These are phyloP conservation scores for Dicyrtoma fusca DNA, from an alignment of 2,888 invertebrate genomes.

Conservation along the genomic window DNA sequence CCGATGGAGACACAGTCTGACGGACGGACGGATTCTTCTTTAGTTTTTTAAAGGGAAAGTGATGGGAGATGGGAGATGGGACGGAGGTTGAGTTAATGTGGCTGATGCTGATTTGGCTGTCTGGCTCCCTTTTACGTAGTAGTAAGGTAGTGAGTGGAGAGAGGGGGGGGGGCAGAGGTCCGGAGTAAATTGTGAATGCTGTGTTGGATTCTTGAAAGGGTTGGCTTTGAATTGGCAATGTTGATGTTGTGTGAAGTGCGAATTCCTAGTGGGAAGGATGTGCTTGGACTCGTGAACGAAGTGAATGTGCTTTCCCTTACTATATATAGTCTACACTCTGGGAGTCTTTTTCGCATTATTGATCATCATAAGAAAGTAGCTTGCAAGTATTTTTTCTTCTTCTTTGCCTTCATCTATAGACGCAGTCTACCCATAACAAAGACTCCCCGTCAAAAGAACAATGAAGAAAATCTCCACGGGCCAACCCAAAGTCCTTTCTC, in stretches of 20 bases:
- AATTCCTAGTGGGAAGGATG: constrained; percentile 41
- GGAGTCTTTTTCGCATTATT: constrained; percentile 48
- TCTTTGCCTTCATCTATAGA: constrained; percentile 35
- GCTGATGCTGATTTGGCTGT: background rate
- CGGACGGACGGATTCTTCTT: background rate
- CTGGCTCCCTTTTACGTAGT: no score
- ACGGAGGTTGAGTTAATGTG: background rate
- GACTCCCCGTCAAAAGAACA: constrained; percentile 38
- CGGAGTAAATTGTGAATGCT: constrained; percentile 35
- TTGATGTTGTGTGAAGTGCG: constrained; percentile 45
- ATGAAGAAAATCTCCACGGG: constrained; percentile 35
- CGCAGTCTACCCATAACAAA: constrained; percentile 34
- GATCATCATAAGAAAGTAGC: constrained; percentile 47
- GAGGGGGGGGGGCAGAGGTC: constrained; percentile 5
- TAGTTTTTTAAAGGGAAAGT: no score
- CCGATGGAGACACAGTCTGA: no score
- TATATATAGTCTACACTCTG: background rate
- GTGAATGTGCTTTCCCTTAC: constrained; percentile 22
- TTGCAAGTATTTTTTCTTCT: constrained; percentile 36
- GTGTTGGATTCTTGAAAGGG: constrained; percentile 33
- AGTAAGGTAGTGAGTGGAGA: background rate
- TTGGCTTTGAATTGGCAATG: constrained; percentile 46
- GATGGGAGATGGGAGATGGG: background rate
- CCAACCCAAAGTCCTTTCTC: constrained; percentile 31
- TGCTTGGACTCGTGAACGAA: constrained; percentile 28